Evolutionary conservation across 1,140 invertebrate species (phyloP).

Genomic region (Teleopsis dalmanni): DNA sequence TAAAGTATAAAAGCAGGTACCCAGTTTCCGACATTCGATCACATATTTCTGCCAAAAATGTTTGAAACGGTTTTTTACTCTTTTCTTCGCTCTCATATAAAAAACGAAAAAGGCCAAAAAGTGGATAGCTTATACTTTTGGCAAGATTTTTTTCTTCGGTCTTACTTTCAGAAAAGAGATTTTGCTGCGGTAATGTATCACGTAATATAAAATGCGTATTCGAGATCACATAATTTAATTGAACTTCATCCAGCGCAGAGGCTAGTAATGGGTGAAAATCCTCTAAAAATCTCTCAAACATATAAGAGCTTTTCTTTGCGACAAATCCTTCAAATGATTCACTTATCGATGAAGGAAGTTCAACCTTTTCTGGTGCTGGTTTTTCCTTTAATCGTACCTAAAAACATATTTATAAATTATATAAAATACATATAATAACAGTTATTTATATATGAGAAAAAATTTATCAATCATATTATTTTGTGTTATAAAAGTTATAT

Average conservation of each 20-base stretch:
- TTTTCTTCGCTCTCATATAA: slow-evolving; percentile 67
- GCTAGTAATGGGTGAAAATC: slow-evolving; percentile 35
- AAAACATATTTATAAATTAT: background rate
- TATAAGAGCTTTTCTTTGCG: slow-evolving; percentile 33
- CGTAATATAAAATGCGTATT: slow-evolving; percentile 37
- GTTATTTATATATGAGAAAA: background rate
- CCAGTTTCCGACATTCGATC: slow-evolving; percentile 61
- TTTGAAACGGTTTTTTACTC: slow-evolving; percentile 61
- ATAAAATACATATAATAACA: no score
- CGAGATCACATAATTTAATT: slow-evolving; percentile 39
- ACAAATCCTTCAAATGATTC: slow-evolving; percentile 41
- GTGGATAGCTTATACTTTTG: slow-evolving; percentile 67
- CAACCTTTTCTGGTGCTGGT: slow-evolving; percentile 42
- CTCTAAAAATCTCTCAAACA: slow-evolving; percentile 38
- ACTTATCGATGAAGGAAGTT: slow-evolving; percentile 31
- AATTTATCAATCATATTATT: background rate
- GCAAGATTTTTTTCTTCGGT: slow-evolving; percentile 51
- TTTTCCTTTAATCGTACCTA: slow-evolving; percentile 46
- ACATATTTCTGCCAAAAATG: slow-evolving; percentile 63
- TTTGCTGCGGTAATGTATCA: slow-evolving; percentile 34
- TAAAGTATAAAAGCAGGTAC: slow-evolving; percentile 79
- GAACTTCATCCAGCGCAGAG: slow-evolving; percentile 33
- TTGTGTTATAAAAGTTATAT: background rate
- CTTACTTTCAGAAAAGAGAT: slow-evolving; percentile 45
- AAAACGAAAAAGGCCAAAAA: slow-evolving; percentile 75